Conservation (phyloP, 1,140 invertebrate species). For the Stenopsyche tienmushanensis region DNA sequence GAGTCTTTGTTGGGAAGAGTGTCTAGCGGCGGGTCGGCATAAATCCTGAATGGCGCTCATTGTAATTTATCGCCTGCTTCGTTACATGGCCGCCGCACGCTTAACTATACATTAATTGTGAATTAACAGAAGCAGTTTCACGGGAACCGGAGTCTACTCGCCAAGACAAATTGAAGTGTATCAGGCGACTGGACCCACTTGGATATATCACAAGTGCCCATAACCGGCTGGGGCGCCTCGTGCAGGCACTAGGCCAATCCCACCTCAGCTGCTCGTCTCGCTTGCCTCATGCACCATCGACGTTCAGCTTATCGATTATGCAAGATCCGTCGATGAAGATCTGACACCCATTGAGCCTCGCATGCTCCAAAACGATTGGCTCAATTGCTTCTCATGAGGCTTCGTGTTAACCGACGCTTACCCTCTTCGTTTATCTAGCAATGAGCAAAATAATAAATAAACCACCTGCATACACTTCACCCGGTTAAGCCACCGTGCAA, state of each 20-base stretch:
- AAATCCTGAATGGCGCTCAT: constrained; percentile 8
- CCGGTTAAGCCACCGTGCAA: too few relatives aligned
- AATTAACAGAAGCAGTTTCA: constrained; percentile 37
- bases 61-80: constrained; percentile 5
- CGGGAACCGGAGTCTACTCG: constrained; percentile 14
- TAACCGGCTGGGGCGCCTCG: not conserved
- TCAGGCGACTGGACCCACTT: constrained; percentile 26
- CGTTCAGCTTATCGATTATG: too few relatives aligned
- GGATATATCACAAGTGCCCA: not conserved
- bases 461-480: not conserved
- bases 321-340: too few relatives aligned
- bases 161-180: constrained; percentile 37
- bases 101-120: constrained; percentile 40
- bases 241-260: not conserved
- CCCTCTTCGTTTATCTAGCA: constrained; percentile 6
- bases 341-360: too few relatives aligned
- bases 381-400: too few relatives aligned
- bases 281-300: too few relatives aligned
- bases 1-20: not conserved
- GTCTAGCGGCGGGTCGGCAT: not conserved
- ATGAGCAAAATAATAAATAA: constrained; percentile 2
- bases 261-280: too few relatives aligned
- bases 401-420: not conserved
- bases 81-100: constrained; percentile 11
- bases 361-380: too few relatives aligned